Percentiles rank a stretch among this genome's conserved stretches.
Conservation (phyloP, 2,797 vertebrate genomes). For the Choloepus didactylus region DNA sequence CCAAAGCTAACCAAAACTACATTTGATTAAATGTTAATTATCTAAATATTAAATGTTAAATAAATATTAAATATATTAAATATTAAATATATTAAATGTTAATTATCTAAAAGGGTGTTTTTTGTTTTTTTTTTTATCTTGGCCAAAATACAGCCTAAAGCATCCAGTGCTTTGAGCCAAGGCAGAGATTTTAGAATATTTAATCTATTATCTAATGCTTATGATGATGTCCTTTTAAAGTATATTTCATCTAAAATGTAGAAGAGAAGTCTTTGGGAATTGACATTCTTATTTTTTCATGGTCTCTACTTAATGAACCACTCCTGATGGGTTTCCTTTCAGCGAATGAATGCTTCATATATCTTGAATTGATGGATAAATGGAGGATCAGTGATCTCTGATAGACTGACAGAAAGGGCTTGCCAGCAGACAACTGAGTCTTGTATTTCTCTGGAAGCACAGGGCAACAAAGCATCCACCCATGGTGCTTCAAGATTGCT, state of each 20-base stretch:
- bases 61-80: too few relatives aligned
- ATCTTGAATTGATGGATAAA: not conserved
- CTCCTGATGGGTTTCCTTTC: too few relatives aligned
- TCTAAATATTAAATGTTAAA: too few relatives aligned
- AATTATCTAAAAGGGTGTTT: not conserved
- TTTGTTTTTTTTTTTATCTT: not conserved
- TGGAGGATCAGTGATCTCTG: not conserved
- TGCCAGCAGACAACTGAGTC: not conserved
- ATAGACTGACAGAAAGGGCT: not conserved
- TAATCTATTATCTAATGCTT: not conserved
- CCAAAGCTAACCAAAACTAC: not conserved
- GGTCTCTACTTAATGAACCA: not conserved
- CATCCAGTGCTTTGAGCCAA: not conserved
- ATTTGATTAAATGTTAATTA: not conserved
- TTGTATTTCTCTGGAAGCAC: not conserved
- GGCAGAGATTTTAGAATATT: not conserved
- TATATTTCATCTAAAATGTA: not conserved
- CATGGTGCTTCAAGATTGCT: not conserved
- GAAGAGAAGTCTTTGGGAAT: not conserved
- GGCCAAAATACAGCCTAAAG: not conserved
- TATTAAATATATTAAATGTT: too few relatives aligned
- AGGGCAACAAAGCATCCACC: not conserved
- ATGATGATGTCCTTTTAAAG: not conserved
- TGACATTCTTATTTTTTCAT: not conserved
- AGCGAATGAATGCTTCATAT: not conserved